These are phyloP conservation scores for Deladenus siricidicola DNA, from an alignment of 2,888 invertebrate species.

Conservation along the genomic window DNA sequence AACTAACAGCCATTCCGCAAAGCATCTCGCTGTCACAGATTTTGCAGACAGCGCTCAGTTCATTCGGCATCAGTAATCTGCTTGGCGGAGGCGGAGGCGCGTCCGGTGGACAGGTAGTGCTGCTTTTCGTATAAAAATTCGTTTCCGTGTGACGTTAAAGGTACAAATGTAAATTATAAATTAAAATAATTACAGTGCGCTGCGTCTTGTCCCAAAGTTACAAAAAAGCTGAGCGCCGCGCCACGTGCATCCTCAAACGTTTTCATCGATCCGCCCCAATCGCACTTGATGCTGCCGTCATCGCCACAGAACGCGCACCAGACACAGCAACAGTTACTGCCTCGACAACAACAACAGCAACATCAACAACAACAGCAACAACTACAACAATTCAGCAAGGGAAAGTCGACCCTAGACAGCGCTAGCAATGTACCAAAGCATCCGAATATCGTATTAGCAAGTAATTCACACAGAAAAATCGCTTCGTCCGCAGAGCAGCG, in stretches of 20 bases:
- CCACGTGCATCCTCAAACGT: background rate
- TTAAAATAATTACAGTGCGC: background rate
- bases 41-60: conserved; percentile 37
- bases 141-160: too few relatives aligned
- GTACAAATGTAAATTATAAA: background rate
- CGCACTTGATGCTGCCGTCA: background rate
- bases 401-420: background rate
- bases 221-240: background rate
- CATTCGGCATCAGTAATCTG: conserved; percentile 27
- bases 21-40: conserved; percentile 40
- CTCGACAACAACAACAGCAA: background rate
- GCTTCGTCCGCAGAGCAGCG: too few relatives aligned
- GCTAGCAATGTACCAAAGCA: too few relatives aligned
- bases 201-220: background rate
- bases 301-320: background rate
- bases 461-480: too few relatives aligned
- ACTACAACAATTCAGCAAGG: background rate
- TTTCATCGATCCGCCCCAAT: background rate
- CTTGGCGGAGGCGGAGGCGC: conserved; percentile 8
- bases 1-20: conserved; percentile 39
- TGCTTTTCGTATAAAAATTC: too few relatives aligned
- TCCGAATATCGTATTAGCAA: too few relatives aligned
- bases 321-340: background rate
- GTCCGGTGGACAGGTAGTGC: conserved; percentile 2
- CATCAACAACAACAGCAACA: background rate